phyloP scores from a whole-genome alignment of 2,797 vertebrate genomes.

The Loriculus beryllinus region DNA sequence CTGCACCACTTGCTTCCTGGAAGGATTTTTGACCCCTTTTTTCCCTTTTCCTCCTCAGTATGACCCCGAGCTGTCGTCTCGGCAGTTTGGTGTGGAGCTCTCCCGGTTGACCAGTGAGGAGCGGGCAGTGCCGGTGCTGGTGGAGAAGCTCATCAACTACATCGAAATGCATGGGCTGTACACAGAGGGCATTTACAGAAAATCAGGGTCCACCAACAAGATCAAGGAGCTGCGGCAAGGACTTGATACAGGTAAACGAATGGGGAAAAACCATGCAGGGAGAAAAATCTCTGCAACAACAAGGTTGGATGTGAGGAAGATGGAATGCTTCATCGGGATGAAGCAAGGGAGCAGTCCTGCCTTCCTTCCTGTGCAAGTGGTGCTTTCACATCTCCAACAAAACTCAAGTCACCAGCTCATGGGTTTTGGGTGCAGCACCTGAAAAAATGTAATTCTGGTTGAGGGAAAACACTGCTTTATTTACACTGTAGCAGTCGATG shows the following conservation, averaged over 20 bases:
- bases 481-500: neutral
- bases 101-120: slow-evolving; percentile 93
- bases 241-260: slow-evolving; percentile 85
- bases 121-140: slow-evolving; percentile 88
- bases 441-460: neutral
- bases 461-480: neutral
- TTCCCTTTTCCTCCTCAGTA: slow-evolving; percentile 77
- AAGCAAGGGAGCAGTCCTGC: neutral
- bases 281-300: neutral
- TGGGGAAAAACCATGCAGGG: rapidly evolving
- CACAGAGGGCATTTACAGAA: slow-evolving; percentile 97
- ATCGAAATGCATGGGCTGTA: slow-evolving; percentile 99
- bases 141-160: slow-evolving; percentile 98
- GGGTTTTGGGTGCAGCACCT: neutral
- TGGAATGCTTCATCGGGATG: neutral
- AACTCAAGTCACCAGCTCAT: neutral
- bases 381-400: neutral
- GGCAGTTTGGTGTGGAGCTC: slow-evolving; percentile 94
- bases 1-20: neutral
- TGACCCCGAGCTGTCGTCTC: slow-evolving; percentile 90
- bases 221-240: slow-evolving; percentile 93
- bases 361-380: neutral
- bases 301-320: neutral
- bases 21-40: neutral
- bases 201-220: slow-evolving; percentile 96